A percentile compares a stretch with the other conserved stretches of the same genome.
phyloP scores from a whole-genome alignment of 2,113 vertebrate genomes.

The Calypte anna region DNA sequence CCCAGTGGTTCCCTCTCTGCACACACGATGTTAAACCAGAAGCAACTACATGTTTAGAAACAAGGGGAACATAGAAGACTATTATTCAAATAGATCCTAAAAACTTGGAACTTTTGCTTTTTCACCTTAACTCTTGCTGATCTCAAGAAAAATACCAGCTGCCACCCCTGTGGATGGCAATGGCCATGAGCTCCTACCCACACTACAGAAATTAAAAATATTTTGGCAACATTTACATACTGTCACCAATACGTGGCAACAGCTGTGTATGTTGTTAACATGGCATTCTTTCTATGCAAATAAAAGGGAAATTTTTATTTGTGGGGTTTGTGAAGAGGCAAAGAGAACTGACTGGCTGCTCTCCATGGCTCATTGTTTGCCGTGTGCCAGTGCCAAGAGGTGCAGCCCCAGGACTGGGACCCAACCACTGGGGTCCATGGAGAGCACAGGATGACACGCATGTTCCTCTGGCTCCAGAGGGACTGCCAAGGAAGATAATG shows the following conservation, averaged over 20 bases:
- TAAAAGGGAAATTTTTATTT: background rate
- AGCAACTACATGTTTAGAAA: background rate
- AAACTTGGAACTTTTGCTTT: background rate
- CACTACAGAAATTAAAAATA: background rate
- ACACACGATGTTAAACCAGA: background rate
- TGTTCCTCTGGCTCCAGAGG: background rate
- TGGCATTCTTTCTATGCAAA: background rate
- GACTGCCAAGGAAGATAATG: background rate
- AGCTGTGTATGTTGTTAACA: accelerated
- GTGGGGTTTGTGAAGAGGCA: background rate
- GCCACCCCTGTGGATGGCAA: no score
- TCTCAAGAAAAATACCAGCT: background rate
- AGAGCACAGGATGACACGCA: background rate
- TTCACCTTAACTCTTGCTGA: background rate
- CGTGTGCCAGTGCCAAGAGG: background rate
- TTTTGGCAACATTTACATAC: background rate
- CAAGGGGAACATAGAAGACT: accelerated
- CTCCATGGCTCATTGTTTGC: accelerated
- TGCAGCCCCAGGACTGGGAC: background rate
- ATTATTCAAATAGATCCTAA: background rate
- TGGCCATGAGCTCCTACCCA: no score
- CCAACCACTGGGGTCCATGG: accelerated
- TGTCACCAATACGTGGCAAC: background rate
- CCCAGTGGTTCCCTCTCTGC: background rate
- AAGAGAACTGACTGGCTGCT: background rate